A percentile compares a stretch with the other conserved stretches of the same genome.
Conservation (phyloP, 92 coral and sea anemone genomes). For the Nematostella vectensis region DNA sequence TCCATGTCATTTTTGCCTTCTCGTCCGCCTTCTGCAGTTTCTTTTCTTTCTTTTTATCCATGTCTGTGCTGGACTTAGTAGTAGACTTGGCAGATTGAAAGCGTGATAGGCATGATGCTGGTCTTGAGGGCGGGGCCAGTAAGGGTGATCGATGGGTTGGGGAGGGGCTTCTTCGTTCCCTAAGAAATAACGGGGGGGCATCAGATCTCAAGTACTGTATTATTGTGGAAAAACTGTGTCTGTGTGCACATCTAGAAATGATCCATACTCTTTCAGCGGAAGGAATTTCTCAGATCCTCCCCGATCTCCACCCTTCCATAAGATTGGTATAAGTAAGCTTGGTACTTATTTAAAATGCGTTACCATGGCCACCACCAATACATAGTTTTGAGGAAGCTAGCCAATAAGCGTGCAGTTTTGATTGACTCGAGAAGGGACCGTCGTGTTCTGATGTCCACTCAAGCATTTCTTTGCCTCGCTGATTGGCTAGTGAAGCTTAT, state of each 20-base stretch:
- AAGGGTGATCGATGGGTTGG: slow-evolving; percentile 28
- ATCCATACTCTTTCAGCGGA: no score
- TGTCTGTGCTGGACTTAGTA: slow-evolving; percentile 20
- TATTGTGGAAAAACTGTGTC: no score
- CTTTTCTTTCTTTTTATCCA: slow-evolving; percentile 31
- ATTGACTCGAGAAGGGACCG: no score
- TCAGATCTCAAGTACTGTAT: no score
- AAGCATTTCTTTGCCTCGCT: no score
- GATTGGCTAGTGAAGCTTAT: no score
- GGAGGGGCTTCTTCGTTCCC: slow-evolving; percentile 20
- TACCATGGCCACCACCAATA: neutral
- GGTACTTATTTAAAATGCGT: neutral
- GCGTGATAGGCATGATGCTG: slow-evolving; percentile 21
- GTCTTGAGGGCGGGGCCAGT: slow-evolving; percentile 29
- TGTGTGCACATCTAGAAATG: no score
- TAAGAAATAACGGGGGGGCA: slow-evolving; percentile 13
- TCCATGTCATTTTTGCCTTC: slow-evolving; percentile 53
- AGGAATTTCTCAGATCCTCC: no score
- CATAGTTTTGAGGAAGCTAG: no score
- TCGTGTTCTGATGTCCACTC: no score
- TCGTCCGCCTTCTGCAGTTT: slow-evolving; percentile 46
- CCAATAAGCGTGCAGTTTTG: neutral
- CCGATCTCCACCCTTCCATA: no score
- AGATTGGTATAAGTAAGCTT: neutral
- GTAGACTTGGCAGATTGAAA: slow-evolving; percentile 25